Conservation (phyloP, 1,140 invertebrate species). For the Aphelenchoides besseyi region DNA sequence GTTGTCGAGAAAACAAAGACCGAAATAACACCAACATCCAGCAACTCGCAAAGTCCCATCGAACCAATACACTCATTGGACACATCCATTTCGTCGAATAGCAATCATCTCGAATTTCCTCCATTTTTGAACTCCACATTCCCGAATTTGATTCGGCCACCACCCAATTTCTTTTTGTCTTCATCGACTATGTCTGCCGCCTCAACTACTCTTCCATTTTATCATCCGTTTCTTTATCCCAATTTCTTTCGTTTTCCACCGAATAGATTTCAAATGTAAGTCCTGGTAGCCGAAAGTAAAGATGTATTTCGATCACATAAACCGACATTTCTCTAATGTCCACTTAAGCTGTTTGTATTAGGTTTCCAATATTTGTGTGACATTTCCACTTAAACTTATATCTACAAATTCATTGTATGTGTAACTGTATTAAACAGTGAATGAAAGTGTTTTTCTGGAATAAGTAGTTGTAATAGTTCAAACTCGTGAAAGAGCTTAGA, state of each 20-base stretch:
- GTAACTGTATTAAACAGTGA: too few species aligned
- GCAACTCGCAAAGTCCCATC: not conserved
- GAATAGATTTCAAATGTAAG: slow-evolving; percentile 5
- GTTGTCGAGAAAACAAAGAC: too few species aligned
- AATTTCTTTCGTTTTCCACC: slow-evolving; percentile 14
- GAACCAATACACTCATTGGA: not conserved
- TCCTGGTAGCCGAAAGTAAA: too few species aligned
- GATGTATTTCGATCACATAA: too few species aligned
- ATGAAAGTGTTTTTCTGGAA: too few species aligned
- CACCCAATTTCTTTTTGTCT: not conserved
- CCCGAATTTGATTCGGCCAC: not conserved
- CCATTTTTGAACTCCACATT: not conserved
- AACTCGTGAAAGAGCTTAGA: too few species aligned
- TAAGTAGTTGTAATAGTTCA: too few species aligned
- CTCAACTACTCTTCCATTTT: not conserved
- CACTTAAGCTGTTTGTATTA: too few species aligned
- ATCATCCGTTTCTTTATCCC: slow-evolving; percentile 2
- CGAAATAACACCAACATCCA: not conserved
- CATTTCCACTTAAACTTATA: too few species aligned
- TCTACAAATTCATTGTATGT: too few species aligned
- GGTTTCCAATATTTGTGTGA: too few species aligned
- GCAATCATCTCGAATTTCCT: not conserved
- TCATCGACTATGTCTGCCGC: not conserved
- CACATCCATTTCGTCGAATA: not conserved
- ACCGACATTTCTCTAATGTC: too few species aligned